Percentiles rank a stretch among this genome's conserved stretches.
These are phyloP conservation scores for Melanostigma gelatinosum DNA, from an alignment of 2,113 vertebrate species.

Conservation along the genomic window DNA sequence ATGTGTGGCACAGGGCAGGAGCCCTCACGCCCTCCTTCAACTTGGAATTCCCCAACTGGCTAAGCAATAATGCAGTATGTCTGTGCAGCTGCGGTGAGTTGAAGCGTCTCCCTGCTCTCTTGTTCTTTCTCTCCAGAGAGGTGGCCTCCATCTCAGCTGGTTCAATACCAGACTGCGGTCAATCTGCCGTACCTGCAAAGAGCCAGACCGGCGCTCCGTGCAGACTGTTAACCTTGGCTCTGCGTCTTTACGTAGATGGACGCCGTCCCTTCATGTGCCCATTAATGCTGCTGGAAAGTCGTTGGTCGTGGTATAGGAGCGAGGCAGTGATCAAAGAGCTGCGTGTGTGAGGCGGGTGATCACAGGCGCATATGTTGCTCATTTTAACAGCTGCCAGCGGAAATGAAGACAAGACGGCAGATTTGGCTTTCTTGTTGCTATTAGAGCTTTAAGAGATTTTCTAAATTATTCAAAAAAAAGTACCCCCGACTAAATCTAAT, in stretches of 20 bases:
- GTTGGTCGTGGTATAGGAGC: slow-evolving; percentile 24
- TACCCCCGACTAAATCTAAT: not conserved
- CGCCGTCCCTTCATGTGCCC: not conserved
- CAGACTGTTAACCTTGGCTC: slow-evolving; percentile 25
- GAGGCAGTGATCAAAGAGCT: slow-evolving; percentile 46
- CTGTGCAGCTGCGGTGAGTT: slow-evolving; percentile 21
- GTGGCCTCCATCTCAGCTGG: slow-evolving; percentile 31
- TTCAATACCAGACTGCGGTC: slow-evolving; percentile 60
- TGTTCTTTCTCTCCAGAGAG: slow-evolving; percentile 33
- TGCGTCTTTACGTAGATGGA: slow-evolving; percentile 6
- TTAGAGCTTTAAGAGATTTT: not conserved
- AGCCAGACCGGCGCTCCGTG: slow-evolving; percentile 17
- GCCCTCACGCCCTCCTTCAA: slow-evolving; percentile 18
- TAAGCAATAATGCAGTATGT: slow-evolving; percentile 64
- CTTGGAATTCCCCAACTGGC: slow-evolving; percentile 43
- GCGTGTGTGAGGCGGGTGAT: slow-evolving; percentile 34
- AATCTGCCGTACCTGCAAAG: slow-evolving; percentile 33
- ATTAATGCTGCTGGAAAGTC: slow-evolving; percentile 48
- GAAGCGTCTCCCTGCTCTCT: slow-evolving; percentile 10
- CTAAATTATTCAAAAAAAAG: not conserved
- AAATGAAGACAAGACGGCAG: not conserved
- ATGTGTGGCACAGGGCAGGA: slow-evolving; percentile 3
- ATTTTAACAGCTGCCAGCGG: slow-evolving; percentile 29
- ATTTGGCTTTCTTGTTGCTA: slow-evolving; percentile 2
- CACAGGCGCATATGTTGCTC: slow-evolving; percentile 12